Evolutionary conservation across 2,888 invertebrate genomes (phyloP).

Genomic region (Diachrysia chrysitis): DNA sequence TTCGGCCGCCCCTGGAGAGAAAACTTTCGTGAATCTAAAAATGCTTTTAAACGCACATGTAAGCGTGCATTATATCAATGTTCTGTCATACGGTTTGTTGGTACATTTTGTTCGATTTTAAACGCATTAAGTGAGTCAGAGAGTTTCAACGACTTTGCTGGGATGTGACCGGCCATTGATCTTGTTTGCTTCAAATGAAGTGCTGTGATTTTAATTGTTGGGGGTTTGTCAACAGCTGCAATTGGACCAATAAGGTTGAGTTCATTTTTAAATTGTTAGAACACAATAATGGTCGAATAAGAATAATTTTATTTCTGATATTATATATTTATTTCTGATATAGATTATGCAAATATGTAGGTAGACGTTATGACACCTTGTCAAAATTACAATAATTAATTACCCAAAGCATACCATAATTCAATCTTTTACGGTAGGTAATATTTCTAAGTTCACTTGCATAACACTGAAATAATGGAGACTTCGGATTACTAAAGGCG

Average conservation of each 20-base stretch:
- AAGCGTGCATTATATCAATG: constrained; percentile 42
- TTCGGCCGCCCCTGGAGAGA: constrained; percentile 35
- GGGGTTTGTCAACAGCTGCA: constrained; percentile 4
- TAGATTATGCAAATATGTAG: too few relatives aligned
- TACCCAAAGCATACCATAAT: neutral
- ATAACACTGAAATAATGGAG: neutral
- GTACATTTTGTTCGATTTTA: constrained; percentile 49
- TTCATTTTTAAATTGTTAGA: neutral
- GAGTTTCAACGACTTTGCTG: constrained; percentile 34
- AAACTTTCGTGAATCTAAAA: constrained; percentile 39
- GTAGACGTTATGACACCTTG: neutral
- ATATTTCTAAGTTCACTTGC: neutral
- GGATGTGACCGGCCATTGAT: constrained; percentile 51
- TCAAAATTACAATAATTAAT: neutral
- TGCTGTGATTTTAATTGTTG: constrained; percentile 11
- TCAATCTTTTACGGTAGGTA: neutral
- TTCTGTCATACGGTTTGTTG: constrained; percentile 36
- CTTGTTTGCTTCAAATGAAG: constrained; percentile 25
- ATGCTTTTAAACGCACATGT: constrained; percentile 49
- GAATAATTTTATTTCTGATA: neutral
- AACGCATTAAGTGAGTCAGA: constrained; percentile 52
- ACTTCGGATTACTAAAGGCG: constrained; percentile 12
- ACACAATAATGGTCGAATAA: neutral
- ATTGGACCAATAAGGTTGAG: neutral
- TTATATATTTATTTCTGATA: too few relatives aligned